Conservation (phyloP, 2,888 invertebrate genomes). For the Pegoplata infirma region DNA sequence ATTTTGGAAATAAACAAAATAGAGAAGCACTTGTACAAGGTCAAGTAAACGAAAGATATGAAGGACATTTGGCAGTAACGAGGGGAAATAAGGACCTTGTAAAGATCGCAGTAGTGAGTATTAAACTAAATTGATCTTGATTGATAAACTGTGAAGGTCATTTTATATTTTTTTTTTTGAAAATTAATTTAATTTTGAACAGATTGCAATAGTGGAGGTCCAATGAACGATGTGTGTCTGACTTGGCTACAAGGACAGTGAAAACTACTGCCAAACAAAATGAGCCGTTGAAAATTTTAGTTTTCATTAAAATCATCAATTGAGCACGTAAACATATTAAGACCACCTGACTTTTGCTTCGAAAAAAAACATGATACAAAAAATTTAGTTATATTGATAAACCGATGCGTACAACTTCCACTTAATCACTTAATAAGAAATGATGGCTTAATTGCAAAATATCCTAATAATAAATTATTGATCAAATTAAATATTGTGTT, state of each 20-base stretch:
- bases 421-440: conserved; percentile 9
- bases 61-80: conserved; percentile 13
- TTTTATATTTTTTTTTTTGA: not conserved
- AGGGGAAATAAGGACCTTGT: conserved; percentile 42
- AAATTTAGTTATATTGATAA: not conserved
- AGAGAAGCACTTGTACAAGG: conserved; percentile 64
- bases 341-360: conserved; percentile 15
- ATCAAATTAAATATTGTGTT: too few relatives aligned
- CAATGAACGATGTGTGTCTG: not conserved
- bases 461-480: not conserved
- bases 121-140: conserved; percentile 47
- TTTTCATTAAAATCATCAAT: conserved; percentile 6
- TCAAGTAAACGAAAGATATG: conserved; percentile 3
- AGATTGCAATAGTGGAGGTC: conserved; percentile 30
- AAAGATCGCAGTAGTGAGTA: not conserved
- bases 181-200: conserved; percentile 22
- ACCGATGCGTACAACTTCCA: not conserved
- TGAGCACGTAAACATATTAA: not conserved
- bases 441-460: conserved; percentile 34
- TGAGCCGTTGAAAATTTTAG: conserved; percentile 66
- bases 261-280: conserved; percentile 65
- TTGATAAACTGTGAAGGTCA: conserved; percentile 57
- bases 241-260: conserved; percentile 68
- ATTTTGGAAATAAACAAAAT: not conserved
- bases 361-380: not conserved